Evolutionary conservation across 2,113 vertebrate species (phyloP), one percentile per base, ranked within the genome.

Genomic region (Carassius gibelio): DNA sequence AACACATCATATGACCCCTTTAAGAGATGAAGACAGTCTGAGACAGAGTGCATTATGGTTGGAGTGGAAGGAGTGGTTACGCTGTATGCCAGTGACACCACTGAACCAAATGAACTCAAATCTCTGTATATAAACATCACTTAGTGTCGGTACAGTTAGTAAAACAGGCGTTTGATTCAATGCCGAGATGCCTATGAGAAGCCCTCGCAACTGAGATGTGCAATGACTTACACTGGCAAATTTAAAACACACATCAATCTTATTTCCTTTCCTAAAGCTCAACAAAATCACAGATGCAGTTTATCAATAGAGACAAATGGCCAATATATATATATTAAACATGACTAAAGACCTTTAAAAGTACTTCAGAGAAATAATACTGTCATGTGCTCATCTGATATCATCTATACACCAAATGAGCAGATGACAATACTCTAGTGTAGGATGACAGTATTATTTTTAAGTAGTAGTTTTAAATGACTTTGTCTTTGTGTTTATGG

Each of bases 21-120:
- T 38, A 17, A 64, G 7, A 64, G 38, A 48, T 75, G 38, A 15
- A 14, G 9, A 64, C 19, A 21, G 19, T 36, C 52, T 19, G 30
- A 34, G 30, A 36, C 8, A 21, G 30, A n/a, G 55, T 3, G 38
- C 23, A n/a, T 8, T 45, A 48, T 15, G 59, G 14, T 66, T 59
- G 42, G 23, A 83, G 69, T 66, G 48, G 26, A 26, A 26, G 26
- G 26, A 26, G 50, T 74, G 79, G 83, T 66, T 81, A 88, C 42
- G 42, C n/a, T 42, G 11, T 59, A 52, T 6, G 30, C 48, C 21
- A 82, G n/a, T n/a, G 66, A 74, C 81, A 68, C 50, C 14, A 82
- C 62, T 8, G 5, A 59, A 34, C 55, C 38, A 77, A 61, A 80
- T 69, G 0, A 83, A 82, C 62, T 78, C 21, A 26, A 19, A 34